Evolutionary conservation across 2,888 invertebrate genomes (phyloP).

Genomic region (Onthophagus sagittarius): DNA sequence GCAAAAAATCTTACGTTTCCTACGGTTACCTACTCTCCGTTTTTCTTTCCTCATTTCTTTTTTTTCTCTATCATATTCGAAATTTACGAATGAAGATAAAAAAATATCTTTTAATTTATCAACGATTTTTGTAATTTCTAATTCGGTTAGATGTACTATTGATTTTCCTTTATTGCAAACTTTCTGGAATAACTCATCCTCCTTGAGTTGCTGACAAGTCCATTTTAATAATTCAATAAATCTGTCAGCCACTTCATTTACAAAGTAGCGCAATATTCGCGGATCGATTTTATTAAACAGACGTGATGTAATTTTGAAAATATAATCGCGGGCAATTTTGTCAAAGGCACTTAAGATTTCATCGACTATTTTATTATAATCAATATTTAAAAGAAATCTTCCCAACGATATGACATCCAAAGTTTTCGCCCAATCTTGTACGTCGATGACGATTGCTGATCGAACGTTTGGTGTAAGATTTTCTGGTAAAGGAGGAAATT

Average conservation of each 20-base stretch:
- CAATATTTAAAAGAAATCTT: neutral
- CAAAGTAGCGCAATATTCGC: neutral
- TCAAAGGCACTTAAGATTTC: conserved; percentile 1
- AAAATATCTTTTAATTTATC: conserved; percentile 1
- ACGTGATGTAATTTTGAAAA: neutral
- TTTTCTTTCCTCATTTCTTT: neutral
- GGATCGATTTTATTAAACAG: neutral
- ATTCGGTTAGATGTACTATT: neutral
- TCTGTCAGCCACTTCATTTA: neutral
- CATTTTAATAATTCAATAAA: neutral
- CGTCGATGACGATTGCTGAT: neutral
- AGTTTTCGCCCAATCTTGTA: neutral
- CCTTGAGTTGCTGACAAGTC: neutral
- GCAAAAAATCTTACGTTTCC: conserved; percentile 1
- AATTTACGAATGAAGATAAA: neutral
- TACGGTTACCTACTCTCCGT: neutral
- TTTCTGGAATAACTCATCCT: neutral
- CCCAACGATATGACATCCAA: conserved; percentile 9
- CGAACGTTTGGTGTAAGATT: neutral
- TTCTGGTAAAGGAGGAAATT: conserved; percentile 23
- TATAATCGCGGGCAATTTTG: neutral
- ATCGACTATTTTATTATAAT: neutral
- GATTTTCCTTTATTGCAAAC: neutral
- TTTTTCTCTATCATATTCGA: neutral
- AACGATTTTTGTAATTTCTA: neutral